Conservation (phyloP, 1,140 invertebrate genomes). For the Vollenhovia emeryi region DNA sequence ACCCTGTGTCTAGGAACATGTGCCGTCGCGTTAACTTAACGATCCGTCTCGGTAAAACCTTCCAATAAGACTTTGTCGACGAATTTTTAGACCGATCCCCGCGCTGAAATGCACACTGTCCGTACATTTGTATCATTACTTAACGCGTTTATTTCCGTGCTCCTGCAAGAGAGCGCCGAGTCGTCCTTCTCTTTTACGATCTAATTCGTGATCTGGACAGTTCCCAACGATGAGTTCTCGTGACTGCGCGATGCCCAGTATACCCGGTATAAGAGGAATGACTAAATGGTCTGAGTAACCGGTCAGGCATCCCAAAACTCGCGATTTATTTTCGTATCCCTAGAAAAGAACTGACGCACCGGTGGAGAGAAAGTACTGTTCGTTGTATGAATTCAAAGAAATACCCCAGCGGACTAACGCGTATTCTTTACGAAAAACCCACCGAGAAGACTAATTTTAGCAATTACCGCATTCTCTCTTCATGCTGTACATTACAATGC, state of each 20-base stretch:
- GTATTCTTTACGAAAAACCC: constrained; percentile 2
- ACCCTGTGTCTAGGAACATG: too few relatives aligned
- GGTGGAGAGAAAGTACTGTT: constrained; percentile 43
- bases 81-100: constrained; percentile 23
- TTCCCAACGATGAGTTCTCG: constrained; percentile 73
- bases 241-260: constrained; percentile 70
- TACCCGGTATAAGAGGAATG: constrained; percentile 76
- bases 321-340: constrained; percentile 74
- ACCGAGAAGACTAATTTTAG: background rate
- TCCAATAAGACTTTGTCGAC: background rate
- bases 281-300: constrained; percentile 78
- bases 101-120: constrained; percentile 9
- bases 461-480: background rate
- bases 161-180: constrained; percentile 62
- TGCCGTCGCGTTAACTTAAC: background rate
- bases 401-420: background rate
- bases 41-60: background rate
- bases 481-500: background rate
- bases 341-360: constrained; percentile 69
- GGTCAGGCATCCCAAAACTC: constrained; percentile 75
- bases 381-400: constrained; percentile 26
- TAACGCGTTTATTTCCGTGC: constrained; percentile 73
- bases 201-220: constrained; percentile 76
- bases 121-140: constrained; percentile 66
- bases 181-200: constrained; percentile 68